Base-by-base conservation (phyloP, 2,888 invertebrate genomes). In the Lycophotia porphyrea region DNA sequence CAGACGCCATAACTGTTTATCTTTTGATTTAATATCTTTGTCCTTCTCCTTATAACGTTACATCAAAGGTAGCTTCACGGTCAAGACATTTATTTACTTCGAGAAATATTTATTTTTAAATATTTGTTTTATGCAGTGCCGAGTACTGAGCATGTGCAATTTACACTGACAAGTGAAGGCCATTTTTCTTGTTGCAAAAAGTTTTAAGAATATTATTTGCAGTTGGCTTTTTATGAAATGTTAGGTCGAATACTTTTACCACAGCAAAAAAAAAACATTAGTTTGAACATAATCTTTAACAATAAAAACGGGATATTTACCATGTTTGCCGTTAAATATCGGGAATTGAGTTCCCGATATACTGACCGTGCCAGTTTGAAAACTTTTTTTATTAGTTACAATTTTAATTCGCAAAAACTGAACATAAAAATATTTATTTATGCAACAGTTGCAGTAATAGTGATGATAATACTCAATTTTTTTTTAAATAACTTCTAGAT, bases 101-200 rank as follows among this genome's bases (percentile, higher is more conserved):
- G 21, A 77, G 66, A 70, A 66, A 81, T 58, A 72, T 66, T 36
- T 81, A 21, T 72, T 70, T 63, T 69, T n/a, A 55, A 81, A 81
- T 81, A 81, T 78, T 82, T 77, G 44, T 71, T 61, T 71, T 55
- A 65, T 47, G 44, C 81, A 76, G 21, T 49, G 44, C 71, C 60
- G 24, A 58, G 36, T 36, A 67, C 36, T 75, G 52, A 74, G 60
- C 52, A 24, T 69, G 47, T 60, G 49, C 65, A 69, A 81, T 66
- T 72, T 58, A 55, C 60, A 49, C 9, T 4, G 34, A 55, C 31
- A 34, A 69, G 69, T 72, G 72, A 80, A 81, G 71, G 81, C 42
- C 65, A 76, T 1, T 8, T 47, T 47, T n/a, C 42, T 65, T 71
- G 61, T 60, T 61, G 71, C 80, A 70, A 44, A 63, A 63, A 64